Evolutionary conservation across 1,140 invertebrate genomes (phyloP).

Genomic region (Rhyacophila brunnea): DNA sequence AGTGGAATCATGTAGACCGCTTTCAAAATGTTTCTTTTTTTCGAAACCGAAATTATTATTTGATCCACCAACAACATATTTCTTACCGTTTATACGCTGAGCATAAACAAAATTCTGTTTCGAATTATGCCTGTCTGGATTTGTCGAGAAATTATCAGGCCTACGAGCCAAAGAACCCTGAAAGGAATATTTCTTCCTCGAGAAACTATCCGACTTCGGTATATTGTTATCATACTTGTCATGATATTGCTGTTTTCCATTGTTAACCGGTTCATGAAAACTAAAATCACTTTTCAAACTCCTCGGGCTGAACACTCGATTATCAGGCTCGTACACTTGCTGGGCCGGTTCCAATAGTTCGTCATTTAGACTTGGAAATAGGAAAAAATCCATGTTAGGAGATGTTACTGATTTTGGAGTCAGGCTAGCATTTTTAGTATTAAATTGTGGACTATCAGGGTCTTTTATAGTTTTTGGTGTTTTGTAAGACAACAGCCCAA

Average conservation of each 20-base stretch:
- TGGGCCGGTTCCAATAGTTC: background rate
- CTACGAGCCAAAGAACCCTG: background rate
- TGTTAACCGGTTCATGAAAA: conserved; percentile 5
- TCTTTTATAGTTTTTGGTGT: background rate
- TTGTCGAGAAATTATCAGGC: conserved; percentile 10
- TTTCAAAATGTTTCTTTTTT: conserved; percentile 8
- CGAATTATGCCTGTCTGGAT: background rate
- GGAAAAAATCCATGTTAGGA: conserved; percentile 16
- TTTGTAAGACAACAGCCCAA: conserved; percentile 9
- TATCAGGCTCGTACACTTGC: conserved; percentile 1
- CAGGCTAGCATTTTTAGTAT: conserved; percentile 25
- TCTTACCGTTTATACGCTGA: conserved; percentile 15
- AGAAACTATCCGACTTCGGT: conserved; percentile 21
- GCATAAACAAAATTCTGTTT: conserved; percentile 8
- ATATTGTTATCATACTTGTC: conserved; percentile 5
- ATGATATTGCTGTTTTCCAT: conserved; percentile 5
- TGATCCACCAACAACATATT: conserved; percentile 12
- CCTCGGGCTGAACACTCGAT: conserved; percentile 14
- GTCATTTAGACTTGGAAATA: conserved; percentile 20
- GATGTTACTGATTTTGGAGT: conserved; percentile 26
- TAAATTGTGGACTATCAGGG: conserved; percentile 21
- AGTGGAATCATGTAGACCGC: conserved; percentile 11
- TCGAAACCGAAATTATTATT: conserved; percentile 14
- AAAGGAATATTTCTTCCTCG: conserved; percentile 12
- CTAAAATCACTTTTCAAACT: conserved; percentile 14